Base-by-base conservation (phyloP, 2,113 vertebrate species). In the Eira barbara region DNA sequence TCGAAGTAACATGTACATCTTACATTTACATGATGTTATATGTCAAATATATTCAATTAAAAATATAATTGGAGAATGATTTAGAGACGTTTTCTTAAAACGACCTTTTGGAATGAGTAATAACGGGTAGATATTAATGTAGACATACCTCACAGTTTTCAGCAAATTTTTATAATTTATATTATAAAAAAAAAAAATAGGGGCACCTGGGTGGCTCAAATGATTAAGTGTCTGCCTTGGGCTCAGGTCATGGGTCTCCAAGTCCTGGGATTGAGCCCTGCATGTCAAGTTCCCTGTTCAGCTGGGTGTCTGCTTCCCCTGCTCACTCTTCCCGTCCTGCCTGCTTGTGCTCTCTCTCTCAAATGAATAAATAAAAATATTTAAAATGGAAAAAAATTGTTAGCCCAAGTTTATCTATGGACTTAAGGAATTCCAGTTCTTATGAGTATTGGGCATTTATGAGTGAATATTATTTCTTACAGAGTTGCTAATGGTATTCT, bases 371-470 rank as follows among this genome's bases (percentile, higher is more conserved):
- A 55, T 55, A 55, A 55, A 55, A 34, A 67, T 8, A 15, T n/a
- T 69, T 91, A 8, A 69, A 69, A 69, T n/a, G 57, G 21, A 69
- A 69, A 67, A 74, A 6, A 92, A 95, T 81, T 29, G 45, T 79
- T 90, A 69, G 11, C 14, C 20, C 97, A 57, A 96, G 86, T 87
- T 88, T 80, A 78, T 76, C 57, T 87, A 73, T 59, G 10, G 47
- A 89, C 42, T 47, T 83, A 94, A 92, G 42, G 59, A 92, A 95
- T 86, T 86, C 7, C 25, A 96, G 34, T 95, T 89, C 34, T 94
- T 95, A 4, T 78, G n/a, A 78, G 4, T 65, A 55, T 8, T 61
- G 20, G 83, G 39, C 39, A 80, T 89, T 85, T 67, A 49, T 84
- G 55, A 84, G 21, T 63, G 34, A 94, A 52, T 57, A 59, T 89